Evolutionary conservation across 2,888 invertebrate species (phyloP), one percentile per base, ranked within the genome.

Genomic region (Lysandra bellargus): DNA sequence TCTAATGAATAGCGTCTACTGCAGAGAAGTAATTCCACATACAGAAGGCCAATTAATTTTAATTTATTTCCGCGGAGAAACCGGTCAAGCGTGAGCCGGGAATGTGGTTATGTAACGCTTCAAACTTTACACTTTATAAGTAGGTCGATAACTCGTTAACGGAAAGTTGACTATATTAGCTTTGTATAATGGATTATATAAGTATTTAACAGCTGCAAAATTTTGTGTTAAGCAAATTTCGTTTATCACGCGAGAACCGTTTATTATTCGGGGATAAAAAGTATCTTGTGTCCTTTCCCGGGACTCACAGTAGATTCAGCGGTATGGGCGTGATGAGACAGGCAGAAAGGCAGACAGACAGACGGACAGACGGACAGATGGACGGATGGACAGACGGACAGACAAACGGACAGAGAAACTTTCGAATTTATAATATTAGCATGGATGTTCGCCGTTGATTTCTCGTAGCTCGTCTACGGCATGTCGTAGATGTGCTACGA

Each of bases 31-130:
- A 69, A 69, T 69, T 69, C 69, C 69, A 69, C 33, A 69, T 69
- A 69, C 69, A 69, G 64, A 30, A 64, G 69, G 69, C 69, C 69
- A 69, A 69, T 69, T 69, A 69, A 69, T 69, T 69, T 69, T 69
- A 37, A 69, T 69, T 69, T 69, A 69, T 37, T 69, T 69, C 69
- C 37, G 69, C 33, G 33, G 33, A 17, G 69, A 69, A 69, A 69
- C 37, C 33, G 33, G 69, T 69, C 69, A 69, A 37, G 69, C 37
- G 69, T 33, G 69, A 69, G 69, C 17, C 69, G 33, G 33, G 12
- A 17, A 14, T 37, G 30, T 30, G 69, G 33, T 69, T 33, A 69
- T 17, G 69, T 69, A 69, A 69, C 33, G 23, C 64, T 69, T 37
- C 69, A 69, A 69, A 69, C 69, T 69, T 37, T 69, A 37, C 14